Evolutionary conservation across 2,113 vertebrate genomes (phyloP), one percentile per base, ranked within the genome.

Genomic region (Paradoxurus hermaphroditus): DNA sequence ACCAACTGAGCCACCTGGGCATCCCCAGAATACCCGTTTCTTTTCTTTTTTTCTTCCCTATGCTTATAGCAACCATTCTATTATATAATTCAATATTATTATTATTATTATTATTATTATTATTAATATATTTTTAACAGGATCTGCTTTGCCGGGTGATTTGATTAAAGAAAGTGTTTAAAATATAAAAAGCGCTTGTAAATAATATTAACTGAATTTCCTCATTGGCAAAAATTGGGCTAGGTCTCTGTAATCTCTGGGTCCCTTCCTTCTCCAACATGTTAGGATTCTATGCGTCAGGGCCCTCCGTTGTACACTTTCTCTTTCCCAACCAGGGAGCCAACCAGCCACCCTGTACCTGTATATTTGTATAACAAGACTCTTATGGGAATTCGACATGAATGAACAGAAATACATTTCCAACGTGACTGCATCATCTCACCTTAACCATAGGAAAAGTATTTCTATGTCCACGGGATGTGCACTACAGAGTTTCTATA

Each of bases 391-490:
- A 93, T 15, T 41, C 51, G 86, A 79, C 68, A 91, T 1, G 44
- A 91, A 89, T 65, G 70, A 95, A 86, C 11, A 11, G 78, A 96
- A 95, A 95, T 77, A 83, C 53, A 67, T 90, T 91, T 94, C 95
- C 70, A 90, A 59, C 21, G 53, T 86, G 67, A 89, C 25, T 91
- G 27, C 9, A 29, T 93, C 93, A 9, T 86, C 72, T 81, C 89
- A 85, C 84, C 77, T 96, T 85, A 95, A 72, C 56, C 82, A 59
- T 81, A 90, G 73, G 56, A 83, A 73, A 96, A 90, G 65, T 84
- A 41, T 95, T 95, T 96, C 91, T 95, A 75, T 90, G 56, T 94
- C 49, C 73, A 93, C 62, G 91, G 86, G 73, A 95, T 56, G 85
- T 77, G 44, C 4, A 84, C 56, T 94, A 49, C 44, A 94, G 75